Base-by-base conservation (phyloP, 92 coral and sea anemone species). In the Phenganax stokvisi region DNA sequence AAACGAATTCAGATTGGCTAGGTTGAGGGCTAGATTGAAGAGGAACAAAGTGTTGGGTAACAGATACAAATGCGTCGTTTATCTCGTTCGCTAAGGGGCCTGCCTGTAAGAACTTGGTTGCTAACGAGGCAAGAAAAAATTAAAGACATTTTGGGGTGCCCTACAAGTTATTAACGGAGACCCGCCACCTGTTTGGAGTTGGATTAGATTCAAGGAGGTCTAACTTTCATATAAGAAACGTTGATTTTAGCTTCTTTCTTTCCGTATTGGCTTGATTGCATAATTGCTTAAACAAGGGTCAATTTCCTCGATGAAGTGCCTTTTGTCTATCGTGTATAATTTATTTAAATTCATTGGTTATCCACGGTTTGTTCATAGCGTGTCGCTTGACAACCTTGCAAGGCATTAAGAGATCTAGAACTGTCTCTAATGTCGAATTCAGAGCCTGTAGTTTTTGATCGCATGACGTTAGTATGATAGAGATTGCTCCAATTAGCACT, bases 101-200 rank as follows among this genome's bases (percentile, higher is more conserved):
- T 44, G 31, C 76, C 76, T 31, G 76, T 71, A 29, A 71, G 55
- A 29, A 71, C n/a, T 29, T 71, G 6, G 54, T 71, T 71, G 57
- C 51, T 10, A 6, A 29, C 20, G 51, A 71, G 3, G 30, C 76
- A 29, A 13, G 25, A 20, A 20, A 20, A 20, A 20, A 71, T 71
- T 71, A 7, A n/a, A n/a, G 54, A 11, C 17, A 8, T 29, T 27
- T 51, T 71, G 56, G 54, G 76, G 74, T n/a, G 12, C 30, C 74
- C 74, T 28, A 51, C 31, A 28, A 68, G 74, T 13, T 51, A 7
- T 68, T 68, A 3, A 15, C 12, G 3, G 7, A n/a, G 47, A 17
- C 74, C 74, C 74, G 30, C 74, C 74, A 68, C 51, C 30, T 68
- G 20, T 28, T 68, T 6, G 74, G 74, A 28, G 20, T 68, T 6